Evolutionary conservation across 1,140 invertebrate species (phyloP), one percentile per base, ranked within the genome.

Genomic region (Druon quercuslanigerum): DNA sequence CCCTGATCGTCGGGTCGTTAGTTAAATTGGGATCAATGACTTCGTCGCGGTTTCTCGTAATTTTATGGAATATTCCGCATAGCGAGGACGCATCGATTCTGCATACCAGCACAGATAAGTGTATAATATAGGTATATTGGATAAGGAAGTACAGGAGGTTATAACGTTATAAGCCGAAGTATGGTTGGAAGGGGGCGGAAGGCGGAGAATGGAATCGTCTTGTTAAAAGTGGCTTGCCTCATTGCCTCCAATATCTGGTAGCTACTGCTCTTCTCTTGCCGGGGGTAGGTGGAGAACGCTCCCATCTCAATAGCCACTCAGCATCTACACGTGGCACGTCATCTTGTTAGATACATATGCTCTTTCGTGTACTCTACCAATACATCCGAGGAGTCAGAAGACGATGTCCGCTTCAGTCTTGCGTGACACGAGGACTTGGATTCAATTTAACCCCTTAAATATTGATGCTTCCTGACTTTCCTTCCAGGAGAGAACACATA

Each of bases 241-340:
- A 85, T 87, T 87, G 85, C 82, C 81, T 87, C 86, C 88, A 83
- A 89, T 88, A 89, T 90, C 87, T 85, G 81, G 82, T 83, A 83
- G 79, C 80, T 77, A 81, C 85, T 83, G 82, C 83, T 87, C 83
- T 82, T 77, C 60, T 77, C 81, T 77, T 83, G 82, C 81, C 84
- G 84, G 82, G 84, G 81, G 79, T 84, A 79, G 6, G 80, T 85
- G 77, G 79, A 79, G 80, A 83, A 78, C 76, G 79, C 76, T 83
- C 84, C 84, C 79, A 88, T 87, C 83, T 87, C 87, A 88, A 88
- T 88, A 85, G 85, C 85, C 86, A 87, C 86, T 87, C 83, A 81
- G 82, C 71, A 79, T 71, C 60, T 83, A 78, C 56, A 73, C 75
- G 75, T 77, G 56, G 76, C 74, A 51, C 73, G 74, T 81, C 79